phyloP scores from a whole-genome alignment of 2,113 vertebrate genomes.

The Theristicus caerulescens region DNA sequence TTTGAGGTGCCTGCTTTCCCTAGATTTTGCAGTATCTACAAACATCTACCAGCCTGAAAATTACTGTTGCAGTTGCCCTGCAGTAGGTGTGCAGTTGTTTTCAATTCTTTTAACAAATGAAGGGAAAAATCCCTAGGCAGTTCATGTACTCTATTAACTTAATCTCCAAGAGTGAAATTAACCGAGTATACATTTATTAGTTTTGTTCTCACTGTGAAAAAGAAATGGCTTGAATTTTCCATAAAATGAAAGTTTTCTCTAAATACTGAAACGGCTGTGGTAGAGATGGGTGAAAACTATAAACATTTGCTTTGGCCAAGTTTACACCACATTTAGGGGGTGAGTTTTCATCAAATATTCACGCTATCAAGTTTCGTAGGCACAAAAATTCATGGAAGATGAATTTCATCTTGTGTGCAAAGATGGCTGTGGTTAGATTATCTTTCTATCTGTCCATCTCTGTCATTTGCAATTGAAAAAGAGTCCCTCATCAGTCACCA shows the following conservation, averaged over 20 bases:
- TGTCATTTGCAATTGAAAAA: not conserved
- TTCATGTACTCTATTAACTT: conserved; percentile 61
- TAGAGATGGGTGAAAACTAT: not conserved
- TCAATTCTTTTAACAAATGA: conserved; percentile 5
- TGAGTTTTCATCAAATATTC: not conserved
- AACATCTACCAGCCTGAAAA: not conserved
- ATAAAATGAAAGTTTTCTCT: conserved; percentile 60
- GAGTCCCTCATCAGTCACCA: not conserved
- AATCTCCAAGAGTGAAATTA: conserved; percentile 57
- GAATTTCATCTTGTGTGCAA: not conserved
- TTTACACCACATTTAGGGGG: not conserved
- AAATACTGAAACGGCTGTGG: conserved; percentile 62
- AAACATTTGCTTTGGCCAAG: conserved; percentile 25
- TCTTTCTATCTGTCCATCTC: not conserved
- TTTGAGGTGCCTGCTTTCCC: not conserved
- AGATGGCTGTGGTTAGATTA: not conserved
- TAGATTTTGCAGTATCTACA: not conserved
- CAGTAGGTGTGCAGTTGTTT: conserved; percentile 3
- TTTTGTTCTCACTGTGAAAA: conserved; percentile 54
- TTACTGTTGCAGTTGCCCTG: conserved; percentile 22
- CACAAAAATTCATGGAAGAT: not conserved
- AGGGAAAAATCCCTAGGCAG: conserved; percentile 42
- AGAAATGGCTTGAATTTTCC: conserved; percentile 58
- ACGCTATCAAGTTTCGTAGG: not conserved
- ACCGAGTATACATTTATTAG: conserved; percentile 50